These are phyloP conservation scores for Halichoerus grypus DNA, from an alignment of 2,113 vertebrate genomes.

Conservation along the genomic window DNA sequence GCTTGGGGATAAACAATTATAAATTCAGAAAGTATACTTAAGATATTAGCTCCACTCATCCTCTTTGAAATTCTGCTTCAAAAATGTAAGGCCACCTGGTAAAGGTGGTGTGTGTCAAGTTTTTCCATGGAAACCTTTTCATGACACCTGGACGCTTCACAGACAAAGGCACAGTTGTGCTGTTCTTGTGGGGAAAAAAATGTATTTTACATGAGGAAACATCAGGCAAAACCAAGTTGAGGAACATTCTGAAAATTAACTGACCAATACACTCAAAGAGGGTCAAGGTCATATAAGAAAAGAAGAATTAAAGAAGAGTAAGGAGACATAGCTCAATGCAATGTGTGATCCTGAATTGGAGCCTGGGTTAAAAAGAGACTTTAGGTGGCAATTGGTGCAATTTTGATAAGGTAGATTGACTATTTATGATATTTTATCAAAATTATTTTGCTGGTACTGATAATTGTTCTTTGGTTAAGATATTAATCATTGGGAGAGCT, in stretches of 20 bases:
- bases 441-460: not conserved
- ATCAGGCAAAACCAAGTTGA: not conserved
- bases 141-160: fast-evolving
- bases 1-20: not conserved
- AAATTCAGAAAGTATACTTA: not conserved
- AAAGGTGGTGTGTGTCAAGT: not conserved
- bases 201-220: not conserved
- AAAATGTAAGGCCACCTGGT: not conserved
- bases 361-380: not conserved
- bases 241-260: not conserved
- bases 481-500: not conserved
- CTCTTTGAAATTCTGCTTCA: not conserved
- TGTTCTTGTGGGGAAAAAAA: not conserved
- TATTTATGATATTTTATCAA: not conserved
- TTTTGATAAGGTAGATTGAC: not conserved
- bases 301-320: not conserved
- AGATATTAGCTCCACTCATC: not conserved
- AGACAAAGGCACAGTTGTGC: not conserved
- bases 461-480: not conserved
- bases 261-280: not conserved
- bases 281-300: not conserved
- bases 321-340: not conserved
- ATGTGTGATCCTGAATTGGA: not conserved
- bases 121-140: not conserved
- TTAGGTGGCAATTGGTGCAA: not conserved